A percentile compares a stretch with the other conserved stretches of the same genome.
Evolutionary conservation across 2,888 invertebrate species (phyloP).

Genomic region (Drosophila infuscata): DNA sequence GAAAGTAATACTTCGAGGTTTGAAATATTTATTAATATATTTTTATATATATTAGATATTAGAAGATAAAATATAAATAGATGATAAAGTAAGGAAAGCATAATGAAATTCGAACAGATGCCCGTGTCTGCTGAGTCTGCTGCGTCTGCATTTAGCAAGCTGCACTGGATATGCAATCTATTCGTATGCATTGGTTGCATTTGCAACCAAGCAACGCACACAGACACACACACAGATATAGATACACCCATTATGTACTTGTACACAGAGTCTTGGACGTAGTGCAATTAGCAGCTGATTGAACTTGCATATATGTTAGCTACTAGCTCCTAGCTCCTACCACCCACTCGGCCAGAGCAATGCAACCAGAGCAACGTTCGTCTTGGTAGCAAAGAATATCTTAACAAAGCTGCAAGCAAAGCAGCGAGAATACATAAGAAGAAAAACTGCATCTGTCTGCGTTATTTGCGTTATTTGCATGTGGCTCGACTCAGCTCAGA

Average conservation of each 20-base stretch:
- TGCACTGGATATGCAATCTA: constrained; percentile 18
- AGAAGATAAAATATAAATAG: not conserved
- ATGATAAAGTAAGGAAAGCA: constrained; percentile 3
- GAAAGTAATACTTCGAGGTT: not conserved
- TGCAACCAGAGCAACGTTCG: constrained; percentile 52
- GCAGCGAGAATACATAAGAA: constrained; percentile 67
- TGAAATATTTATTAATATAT: not conserved
- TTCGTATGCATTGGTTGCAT: constrained; percentile 33
- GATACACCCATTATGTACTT: constrained; percentile 16
- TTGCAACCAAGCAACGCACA: constrained; percentile 9
- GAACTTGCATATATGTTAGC: constrained; percentile 70
- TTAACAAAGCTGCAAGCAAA: constrained; percentile 71
- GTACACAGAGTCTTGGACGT: constrained; percentile 48
- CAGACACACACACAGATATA: constrained; percentile 3
- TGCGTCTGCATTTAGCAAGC: constrained; percentile 8
- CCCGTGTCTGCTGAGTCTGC: constrained; percentile 2
- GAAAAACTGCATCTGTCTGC: constrained; percentile 81
- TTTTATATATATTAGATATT: not conserved
- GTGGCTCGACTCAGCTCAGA: constrained; percentile 60
- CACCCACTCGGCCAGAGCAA: not conserved
- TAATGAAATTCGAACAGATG: constrained; percentile 22
- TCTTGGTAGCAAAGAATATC: constrained; percentile 79
- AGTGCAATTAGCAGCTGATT: constrained; percentile 78
- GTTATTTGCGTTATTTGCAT: constrained; percentile 79
- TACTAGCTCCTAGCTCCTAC: constrained; percentile 46